Evolutionary conservation across 2,888 invertebrate species (phyloP).

Genomic region (Sarcophaga rosellei): DNA sequence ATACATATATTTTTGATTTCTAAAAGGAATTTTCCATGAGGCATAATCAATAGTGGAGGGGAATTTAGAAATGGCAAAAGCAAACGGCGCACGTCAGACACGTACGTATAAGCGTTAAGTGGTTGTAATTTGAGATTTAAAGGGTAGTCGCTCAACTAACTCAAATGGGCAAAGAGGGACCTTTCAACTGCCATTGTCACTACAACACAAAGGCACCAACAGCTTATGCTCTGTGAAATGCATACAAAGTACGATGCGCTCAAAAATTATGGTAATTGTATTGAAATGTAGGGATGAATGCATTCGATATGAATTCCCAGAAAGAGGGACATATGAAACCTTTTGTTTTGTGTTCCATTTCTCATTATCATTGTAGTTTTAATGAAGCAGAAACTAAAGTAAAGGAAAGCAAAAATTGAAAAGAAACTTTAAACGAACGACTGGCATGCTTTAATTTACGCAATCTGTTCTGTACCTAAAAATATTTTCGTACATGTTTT

Average conservation of each 20-base stretch:
- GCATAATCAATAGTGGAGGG: conserved; percentile 18
- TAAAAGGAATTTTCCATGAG: conserved; percentile 31
- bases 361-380: background rate
- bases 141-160: conserved; percentile 29
- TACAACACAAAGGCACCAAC: background rate
- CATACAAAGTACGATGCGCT: conserved; percentile 14
- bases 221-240: conserved; percentile 17
- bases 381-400: conserved; percentile 42
- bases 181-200: conserved; percentile 4
- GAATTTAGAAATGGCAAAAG: background rate
- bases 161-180: conserved; percentile 40
- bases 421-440: conserved; percentile 6
- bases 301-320: background rate
- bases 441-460: conserved; percentile 5
- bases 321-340: conserved; percentile 39
- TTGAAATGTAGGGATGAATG: conserved; percentile 55
- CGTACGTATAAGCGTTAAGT: conserved; percentile 72
- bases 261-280: conserved; percentile 41
- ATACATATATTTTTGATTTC: conserved; percentile 40
- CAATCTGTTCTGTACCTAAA: background rate
- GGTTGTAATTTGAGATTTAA: conserved; percentile 67
- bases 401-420: background rate
- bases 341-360: background rate
- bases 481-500: background rate
- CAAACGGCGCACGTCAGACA: conserved; percentile 74